Base-by-base conservation (phyloP, 1,140 invertebrate genomes). In the Drosophila virilis region DNA sequence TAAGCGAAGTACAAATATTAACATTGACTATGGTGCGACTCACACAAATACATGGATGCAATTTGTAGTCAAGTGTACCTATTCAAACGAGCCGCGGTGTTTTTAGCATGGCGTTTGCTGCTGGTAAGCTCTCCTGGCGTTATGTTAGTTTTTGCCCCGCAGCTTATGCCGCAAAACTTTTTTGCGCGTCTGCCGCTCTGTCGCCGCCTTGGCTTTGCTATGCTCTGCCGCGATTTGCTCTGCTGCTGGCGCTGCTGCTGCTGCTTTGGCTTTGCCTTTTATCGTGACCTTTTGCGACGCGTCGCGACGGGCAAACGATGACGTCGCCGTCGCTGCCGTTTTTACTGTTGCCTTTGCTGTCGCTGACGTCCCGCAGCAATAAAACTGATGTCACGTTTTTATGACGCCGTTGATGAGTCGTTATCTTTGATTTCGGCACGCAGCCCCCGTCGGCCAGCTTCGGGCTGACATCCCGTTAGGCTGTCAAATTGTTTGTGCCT, bases 381-480 rank as follows among this genome's bases (percentile, higher is more conserved):
- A 77, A 88, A 88, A 88, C 88, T 88, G 83, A 88, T 88, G 84
- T 88, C 84, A 88, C 84, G 83, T 88, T 88, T 88, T 88, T 88
- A 88, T 88, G 83, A 88, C 83, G 84, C 79, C 79, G 77, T 88
- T 88, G 84, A 88, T 88, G 79, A 88, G 77, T 88, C 79, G 83
- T 88, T 88, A 88, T 88, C 84, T 88, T 88, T 88, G 84, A 88
- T 88, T 88, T 80, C 69, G 66, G 73, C 75, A 77, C 78, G 70
- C 83, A 77, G 62, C 52, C 81, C 22, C 75, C 38, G 71, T 43
- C 74, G 42, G 59, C 12, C 61, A 54, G 17, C 43, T 15, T 17
- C 37, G 15, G 51, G 32, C 72, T 51, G 54, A 33, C 12, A 75
- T 69, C 66, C 35, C 68, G 50, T 42, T 61, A 50, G 69, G 51